These are phyloP conservation scores for Nasua narica DNA, from an alignment of 2,797 vertebrate species.

Conservation along the genomic window DNA sequence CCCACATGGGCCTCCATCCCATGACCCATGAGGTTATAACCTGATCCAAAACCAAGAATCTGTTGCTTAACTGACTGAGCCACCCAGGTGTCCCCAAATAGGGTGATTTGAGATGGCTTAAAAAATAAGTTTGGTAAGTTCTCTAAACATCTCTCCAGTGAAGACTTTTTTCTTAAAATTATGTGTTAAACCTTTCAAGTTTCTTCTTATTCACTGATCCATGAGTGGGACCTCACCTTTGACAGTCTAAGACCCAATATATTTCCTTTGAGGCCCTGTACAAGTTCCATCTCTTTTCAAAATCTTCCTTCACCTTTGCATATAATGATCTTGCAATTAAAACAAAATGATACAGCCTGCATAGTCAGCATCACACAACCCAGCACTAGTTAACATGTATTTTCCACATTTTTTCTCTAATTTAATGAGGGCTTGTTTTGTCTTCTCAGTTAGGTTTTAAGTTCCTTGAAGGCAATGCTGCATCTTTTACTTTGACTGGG, in stretches of 20 bases:
- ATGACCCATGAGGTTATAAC: background rate
- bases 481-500: conserved; percentile 13
- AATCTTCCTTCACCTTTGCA: background rate
- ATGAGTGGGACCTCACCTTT: background rate
- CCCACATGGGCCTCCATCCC: background rate
- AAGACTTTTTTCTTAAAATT: conserved; percentile 11
- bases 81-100: background rate
- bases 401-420: conserved; percentile 34
- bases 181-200: background rate
- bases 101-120: background rate
- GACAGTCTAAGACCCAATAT: background rate
- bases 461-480: conserved; percentile 16
- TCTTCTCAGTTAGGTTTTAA: conserved; percentile 56
- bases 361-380: background rate
- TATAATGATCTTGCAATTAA: background rate
- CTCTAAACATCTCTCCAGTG: background rate
- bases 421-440: conserved; percentile 42
- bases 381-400: background rate
- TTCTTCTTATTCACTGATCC: background rate
- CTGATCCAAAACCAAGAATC: background rate
- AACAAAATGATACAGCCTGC: background rate
- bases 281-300: background rate
- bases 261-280: background rate
- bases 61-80: background rate
- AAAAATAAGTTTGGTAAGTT: conserved; percentile 38